Base-by-base conservation (phyloP, 2,888 invertebrate genomes). In the Thymelicus lineola region DNA sequence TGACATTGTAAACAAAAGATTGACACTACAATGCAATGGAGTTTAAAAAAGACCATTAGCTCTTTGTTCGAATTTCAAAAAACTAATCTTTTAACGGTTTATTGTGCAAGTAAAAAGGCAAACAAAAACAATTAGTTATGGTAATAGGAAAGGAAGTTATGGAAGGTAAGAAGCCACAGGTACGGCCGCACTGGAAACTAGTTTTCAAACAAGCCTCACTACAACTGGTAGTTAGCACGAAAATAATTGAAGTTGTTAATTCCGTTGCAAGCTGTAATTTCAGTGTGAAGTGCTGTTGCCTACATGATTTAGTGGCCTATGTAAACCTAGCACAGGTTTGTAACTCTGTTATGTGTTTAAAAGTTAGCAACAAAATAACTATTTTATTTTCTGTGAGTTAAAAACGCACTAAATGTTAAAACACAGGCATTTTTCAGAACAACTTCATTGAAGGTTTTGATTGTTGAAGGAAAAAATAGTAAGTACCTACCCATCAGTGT, bases 161-260 rank as follows among this genome's bases (percentile, higher is more conserved):
- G 83, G 82, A 86, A 87, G 86, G 86, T 89, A 89, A 88, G 82
- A 84, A 90, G 89, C 91, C 86, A 90, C 93, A 93, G 92, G 92
- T 92, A 91, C 87, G 82, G 82, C 80, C 80, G 80, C 81, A 85
- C 81, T 81, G 79, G 80, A 80, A 78, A 83, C 84, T 88, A 86
- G 89, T 87, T 86, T 88, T 86, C 82, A 87, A 82, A 84, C 78
- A 83, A 75, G 64, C 28, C n/a, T 35, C 58, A 86, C 84, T 84
- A 84, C 75, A 81, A 82, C 79, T 65, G 76, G 80, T 82, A 78
- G 80, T 80, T 83, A 71, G 80, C 84, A 62, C 48, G 57, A 59
- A 83, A 86, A 87, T 89, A 91, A 91, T 90, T 88, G 88, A 81
- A 79, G 82, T 82, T 86, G 86, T 87, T 89, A 86, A 87, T 88